These are phyloP conservation scores for Anabacerthia variegaticeps DNA, from an alignment of 2,797 vertebrate genomes.

Conservation along the genomic window DNA sequence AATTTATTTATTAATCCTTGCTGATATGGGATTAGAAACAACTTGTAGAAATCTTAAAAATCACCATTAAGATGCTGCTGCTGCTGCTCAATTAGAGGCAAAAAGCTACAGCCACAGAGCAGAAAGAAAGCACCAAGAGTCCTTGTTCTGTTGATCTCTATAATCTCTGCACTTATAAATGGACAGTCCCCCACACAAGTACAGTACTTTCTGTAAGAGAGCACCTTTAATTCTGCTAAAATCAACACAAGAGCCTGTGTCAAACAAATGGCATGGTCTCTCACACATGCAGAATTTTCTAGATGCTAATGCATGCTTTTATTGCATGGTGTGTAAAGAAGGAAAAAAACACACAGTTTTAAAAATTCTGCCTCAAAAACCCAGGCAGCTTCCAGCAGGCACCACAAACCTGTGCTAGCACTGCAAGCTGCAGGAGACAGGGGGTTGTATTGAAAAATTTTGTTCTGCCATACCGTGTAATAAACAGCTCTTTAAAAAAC, in stretches of 20 bases:
- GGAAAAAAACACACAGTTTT: not conserved
- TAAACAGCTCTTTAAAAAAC: constrained; percentile 67
- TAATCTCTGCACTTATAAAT: not conserved
- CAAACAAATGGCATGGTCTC: not conserved
- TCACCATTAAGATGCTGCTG: not conserved
- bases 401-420: constrained; percentile 7
- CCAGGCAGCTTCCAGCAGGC: not conserved
- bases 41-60: not conserved
- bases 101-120: not conserved
- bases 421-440: constrained; percentile 25
- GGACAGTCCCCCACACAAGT: not conserved
- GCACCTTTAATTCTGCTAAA: not conserved
- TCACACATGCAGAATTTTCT: not conserved
- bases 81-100: not conserved
- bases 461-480: constrained; percentile 40
- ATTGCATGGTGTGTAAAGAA: not conserved
- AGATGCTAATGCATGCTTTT: not conserved
- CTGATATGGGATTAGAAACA: not conserved
- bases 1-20: not conserved
- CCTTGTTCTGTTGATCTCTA: not conserved
- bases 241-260: not conserved
- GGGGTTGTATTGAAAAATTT: constrained; percentile 29
- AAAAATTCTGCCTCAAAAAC: not conserved
- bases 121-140: not conserved
- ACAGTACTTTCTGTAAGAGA: not conserved